phyloP scores from a whole-genome alignment of 2,797 vertebrate genomes.

The Cossypha heuglini region DNA sequence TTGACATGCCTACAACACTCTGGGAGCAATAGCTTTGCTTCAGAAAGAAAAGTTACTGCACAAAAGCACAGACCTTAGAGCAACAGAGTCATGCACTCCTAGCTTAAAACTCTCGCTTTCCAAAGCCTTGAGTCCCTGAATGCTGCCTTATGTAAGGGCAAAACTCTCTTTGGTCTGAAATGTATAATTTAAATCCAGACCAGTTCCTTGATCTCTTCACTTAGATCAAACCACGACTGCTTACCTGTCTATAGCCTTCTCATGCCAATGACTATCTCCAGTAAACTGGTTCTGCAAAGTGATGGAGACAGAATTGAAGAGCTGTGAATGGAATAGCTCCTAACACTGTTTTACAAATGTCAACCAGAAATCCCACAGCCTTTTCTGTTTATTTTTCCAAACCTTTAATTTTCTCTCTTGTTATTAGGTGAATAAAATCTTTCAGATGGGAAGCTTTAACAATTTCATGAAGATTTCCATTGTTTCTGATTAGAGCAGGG shows the following conservation, averaged over 20 bases:
- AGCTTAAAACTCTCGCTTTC: neutral
- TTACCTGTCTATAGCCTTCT: neutral
- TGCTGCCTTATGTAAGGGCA: neutral
- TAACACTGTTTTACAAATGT: neutral
- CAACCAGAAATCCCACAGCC: neutral
- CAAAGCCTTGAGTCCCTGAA: neutral
- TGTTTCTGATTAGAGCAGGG: neutral
- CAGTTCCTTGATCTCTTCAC: neutral
- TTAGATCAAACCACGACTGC: neutral
- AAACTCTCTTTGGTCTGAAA: neutral
- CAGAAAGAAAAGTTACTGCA: neutral
- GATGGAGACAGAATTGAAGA: neutral
- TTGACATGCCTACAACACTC: neutral
- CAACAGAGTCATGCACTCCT: neutral
- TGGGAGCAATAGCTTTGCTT: neutral
- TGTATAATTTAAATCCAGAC: neutral
- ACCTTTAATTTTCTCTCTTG: neutral
- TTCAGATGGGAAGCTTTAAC: neutral
- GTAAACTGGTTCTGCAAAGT: accelerated
- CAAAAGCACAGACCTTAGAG: neutral
- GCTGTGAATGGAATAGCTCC: neutral
- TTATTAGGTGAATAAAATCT: neutral
- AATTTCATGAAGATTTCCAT: neutral
- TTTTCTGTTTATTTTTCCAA: neutral
- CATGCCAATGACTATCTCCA: neutral